Evolutionary conservation across 2,888 invertebrate species (phyloP), one percentile per base, ranked within the genome.

Genomic region (Caenorhabditis panamensis): DNA sequence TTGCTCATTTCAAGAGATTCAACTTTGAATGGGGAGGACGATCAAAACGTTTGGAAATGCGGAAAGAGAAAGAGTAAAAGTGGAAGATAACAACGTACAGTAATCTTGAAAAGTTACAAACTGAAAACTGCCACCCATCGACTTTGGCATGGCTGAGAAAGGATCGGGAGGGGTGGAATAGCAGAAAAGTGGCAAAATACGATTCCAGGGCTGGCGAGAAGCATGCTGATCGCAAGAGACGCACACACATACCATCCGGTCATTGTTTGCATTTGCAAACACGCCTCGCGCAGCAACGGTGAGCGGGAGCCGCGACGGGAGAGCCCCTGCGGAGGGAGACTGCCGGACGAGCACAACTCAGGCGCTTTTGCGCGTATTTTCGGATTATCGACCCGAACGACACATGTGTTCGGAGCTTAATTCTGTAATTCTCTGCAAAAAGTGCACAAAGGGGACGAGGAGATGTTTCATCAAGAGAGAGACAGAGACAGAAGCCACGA

Each of bases 131-230:
- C 24, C 59, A 51, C 9, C 24, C 24, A 61, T 26, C 31, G 59
- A 61, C 53, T 62, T 72, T 72, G 72, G 64, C 64, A 72, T 72
- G 63, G 47, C 72, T 72, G 64, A 49, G 72, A 73, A 63, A 64
- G 73, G 73, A 64, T 73, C 66, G 54, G 37, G 41, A 31, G 59
- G 64, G 66, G n/a, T 66, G 64, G 59, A 66, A 73, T 73, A 66
- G 73, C 73, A 73, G 73, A 73, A 73, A 73, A 73, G 73, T 73
- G 73, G 73, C 73, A 73, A 73, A 73, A 73, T 73, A 73, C 72
- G 73, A 73, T 64, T 73, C 73, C 73, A 66, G 66, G 26, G 73
- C 47, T 36, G 59, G 49, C 66, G 64, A 73, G 73, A 73, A 64
- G 66, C 73, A 73, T 59, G 73, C 51, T 73, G 73, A 66, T 66